Evolutionary conservation across 1,140 invertebrate genomes (phyloP).

Genomic region (Laodelphax striatellus): DNA sequence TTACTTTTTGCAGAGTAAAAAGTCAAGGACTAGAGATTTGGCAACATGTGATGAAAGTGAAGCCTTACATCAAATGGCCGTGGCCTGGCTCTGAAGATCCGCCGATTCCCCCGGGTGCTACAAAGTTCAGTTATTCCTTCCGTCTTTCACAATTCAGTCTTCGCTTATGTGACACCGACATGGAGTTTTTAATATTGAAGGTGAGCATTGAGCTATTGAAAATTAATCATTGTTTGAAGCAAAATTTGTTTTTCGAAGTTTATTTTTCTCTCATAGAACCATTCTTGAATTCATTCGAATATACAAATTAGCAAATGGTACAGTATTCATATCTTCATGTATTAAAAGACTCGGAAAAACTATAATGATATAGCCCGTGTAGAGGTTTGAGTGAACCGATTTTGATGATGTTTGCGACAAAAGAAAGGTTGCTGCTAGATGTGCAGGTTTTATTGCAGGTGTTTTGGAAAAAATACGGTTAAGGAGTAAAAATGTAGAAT

Average conservation of each 20-base stretch:
- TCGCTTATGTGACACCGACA: slow-evolving; percentile 55
- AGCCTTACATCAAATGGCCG: slow-evolving; percentile 13
- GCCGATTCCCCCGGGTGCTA: slow-evolving; percentile 58
- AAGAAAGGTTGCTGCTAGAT: no score
- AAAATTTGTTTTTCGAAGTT: background rate
- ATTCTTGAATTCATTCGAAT: background rate
- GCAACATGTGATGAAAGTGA: slow-evolving; percentile 28
- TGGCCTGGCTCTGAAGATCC: slow-evolving; percentile 37
- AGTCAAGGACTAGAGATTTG: slow-evolving; percentile 31
- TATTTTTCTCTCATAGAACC: background rate
- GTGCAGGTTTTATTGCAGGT: no score
- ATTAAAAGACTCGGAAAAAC: no score
- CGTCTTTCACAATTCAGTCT: slow-evolving; percentile 47
- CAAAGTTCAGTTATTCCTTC: slow-evolving; percentile 64
- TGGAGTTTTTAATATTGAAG: slow-evolving; percentile 53
- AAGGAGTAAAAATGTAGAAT: no score
- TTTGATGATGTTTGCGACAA: no score
- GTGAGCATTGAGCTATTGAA: slow-evolving; percentile 19
- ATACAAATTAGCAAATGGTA: background rate
- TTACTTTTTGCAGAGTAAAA: slow-evolving; percentile 29
- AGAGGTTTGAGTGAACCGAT: no score
- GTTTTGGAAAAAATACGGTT: no score
- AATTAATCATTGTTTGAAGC: background rate
- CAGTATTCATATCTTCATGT: no score
- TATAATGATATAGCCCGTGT: no score